Conservation (phyloP, 2,113 vertebrate genomes). For the Micronycteris hirsuta region DNA sequence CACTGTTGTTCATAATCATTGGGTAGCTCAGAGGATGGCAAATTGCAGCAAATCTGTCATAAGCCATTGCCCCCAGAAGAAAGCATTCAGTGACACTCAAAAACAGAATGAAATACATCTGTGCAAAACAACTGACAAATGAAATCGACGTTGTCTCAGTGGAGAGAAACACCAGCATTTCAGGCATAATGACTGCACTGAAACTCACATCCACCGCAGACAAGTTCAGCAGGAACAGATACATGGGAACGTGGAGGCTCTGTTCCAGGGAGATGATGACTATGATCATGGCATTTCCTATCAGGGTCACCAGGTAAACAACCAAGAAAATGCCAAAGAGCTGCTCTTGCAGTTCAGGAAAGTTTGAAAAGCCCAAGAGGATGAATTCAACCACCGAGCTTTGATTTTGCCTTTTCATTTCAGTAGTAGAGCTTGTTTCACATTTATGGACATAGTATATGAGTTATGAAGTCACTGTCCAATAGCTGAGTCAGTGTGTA, state of each 20-base stretch:
- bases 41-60: slow-evolving; percentile 65
- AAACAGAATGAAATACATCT: slow-evolving; percentile 49
- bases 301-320: slow-evolving; percentile 47
- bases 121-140: slow-evolving; percentile 46
- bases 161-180: slow-evolving; percentile 47
- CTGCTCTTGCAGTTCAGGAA: slow-evolving; percentile 25
- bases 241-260: slow-evolving; percentile 49
- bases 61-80: slow-evolving; percentile 68
- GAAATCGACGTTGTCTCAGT: neutral
- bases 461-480: neutral
- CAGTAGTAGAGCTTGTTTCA: neutral
- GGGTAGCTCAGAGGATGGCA: slow-evolving; percentile 64
- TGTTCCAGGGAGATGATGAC: slow-evolving; percentile 13
- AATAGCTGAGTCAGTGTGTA: neutral
- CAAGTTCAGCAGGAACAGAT: slow-evolving; percentile 58
- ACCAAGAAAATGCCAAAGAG: slow-evolving; percentile 54
- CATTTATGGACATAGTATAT: neutral
- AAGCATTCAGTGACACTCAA: slow-evolving; percentile 55
- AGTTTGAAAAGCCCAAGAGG: slow-evolving; percentile 49
- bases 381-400: slow-evolving; percentile 46
- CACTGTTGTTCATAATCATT: slow-evolving; percentile 35
- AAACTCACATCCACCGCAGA: slow-evolving; percentile 56
- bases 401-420: slow-evolving; percentile 35
- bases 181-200: slow-evolving; percentile 42
- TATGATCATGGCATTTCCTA: slow-evolving; percentile 56